Conservation (phyloP, 2,888 invertebrate genomes). For the Sminthurides aquaticus region DNA sequence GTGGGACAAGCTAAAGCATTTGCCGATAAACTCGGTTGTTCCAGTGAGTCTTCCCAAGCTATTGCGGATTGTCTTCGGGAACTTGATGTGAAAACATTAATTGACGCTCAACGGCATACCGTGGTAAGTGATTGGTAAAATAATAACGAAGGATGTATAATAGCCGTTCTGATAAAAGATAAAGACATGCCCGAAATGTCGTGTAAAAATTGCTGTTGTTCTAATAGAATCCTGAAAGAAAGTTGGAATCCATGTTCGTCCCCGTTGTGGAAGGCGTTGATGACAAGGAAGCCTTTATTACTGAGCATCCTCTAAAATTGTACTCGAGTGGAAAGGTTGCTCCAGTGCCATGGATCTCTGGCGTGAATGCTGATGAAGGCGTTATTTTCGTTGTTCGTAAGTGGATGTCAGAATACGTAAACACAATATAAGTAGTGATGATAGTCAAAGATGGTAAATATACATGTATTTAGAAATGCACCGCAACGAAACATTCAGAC, state of each 20-base stretch:
- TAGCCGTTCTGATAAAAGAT: not conserved
- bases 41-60: not conserved
- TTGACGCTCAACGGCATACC: not conserved
- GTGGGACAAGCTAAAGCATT: constrained; percentile 4
- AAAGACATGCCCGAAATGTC: not conserved
- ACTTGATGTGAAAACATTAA: not conserved
- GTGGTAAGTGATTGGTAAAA: not conserved
- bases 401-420: not conserved
- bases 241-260: not conserved
- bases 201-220: not conserved
- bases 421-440: not conserved
- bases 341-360: constrained; percentile 1
- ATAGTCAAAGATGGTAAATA: not conserved
- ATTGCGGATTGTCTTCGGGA: not conserved
- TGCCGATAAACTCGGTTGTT: constrained; percentile 2
- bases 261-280: not conserved
- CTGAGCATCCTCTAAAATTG: not conserved
- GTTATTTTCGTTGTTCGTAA: constrained; percentile 2
- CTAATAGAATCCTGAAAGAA: not conserved
- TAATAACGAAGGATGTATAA: not conserved
- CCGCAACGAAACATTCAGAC: not conserved
- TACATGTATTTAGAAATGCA: not conserved
- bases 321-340: not conserved
- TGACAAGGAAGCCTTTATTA: not conserved
- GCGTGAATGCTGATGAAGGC: constrained; percentile 3